Evolutionary conservation across 2,797 vertebrate species (phyloP).

Genomic region (Florisuga fusca): DNA sequence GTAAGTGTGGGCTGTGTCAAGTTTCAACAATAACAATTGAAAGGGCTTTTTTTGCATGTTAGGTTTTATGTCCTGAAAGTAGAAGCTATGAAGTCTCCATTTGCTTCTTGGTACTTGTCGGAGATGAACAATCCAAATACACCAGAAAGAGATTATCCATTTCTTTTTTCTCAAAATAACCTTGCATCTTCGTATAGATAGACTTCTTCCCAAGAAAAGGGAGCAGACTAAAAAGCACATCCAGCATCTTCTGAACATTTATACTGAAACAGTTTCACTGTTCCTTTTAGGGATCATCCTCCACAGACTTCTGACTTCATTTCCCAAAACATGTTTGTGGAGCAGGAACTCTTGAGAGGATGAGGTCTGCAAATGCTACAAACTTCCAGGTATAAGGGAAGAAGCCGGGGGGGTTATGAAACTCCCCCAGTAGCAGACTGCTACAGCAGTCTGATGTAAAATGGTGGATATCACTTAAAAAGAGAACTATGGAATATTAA

Average conservation of each 20-base stretch:
- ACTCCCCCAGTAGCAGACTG: neutral
- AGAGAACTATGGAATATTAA: neutral
- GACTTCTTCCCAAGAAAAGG: neutral
- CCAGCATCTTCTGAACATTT: neutral
- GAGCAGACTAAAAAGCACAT: neutral
- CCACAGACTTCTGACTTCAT: neutral
- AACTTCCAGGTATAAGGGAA: neutral
- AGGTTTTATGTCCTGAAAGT: neutral
- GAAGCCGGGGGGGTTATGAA: neutral
- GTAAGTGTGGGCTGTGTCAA: neutral
- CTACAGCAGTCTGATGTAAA: neutral
- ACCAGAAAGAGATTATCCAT: fast-evolving
- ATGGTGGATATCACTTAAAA: neutral
- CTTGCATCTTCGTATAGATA: neutral
- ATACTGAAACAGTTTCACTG: neutral
- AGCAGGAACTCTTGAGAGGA: neutral
- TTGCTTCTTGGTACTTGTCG: neutral
- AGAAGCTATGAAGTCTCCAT: neutral
- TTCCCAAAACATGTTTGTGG: neutral
- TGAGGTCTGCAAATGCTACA: neutral
- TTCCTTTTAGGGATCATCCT: neutral
- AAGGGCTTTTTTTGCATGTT: fast-evolving
- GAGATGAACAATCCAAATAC: neutral
- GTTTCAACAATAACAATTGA: neutral
- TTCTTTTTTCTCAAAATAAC: neutral